These are phyloP conservation scores for Gambusia yucatana DNA, from an alignment of 2,797 vertebrate species.

Conservation along the genomic window DNA sequence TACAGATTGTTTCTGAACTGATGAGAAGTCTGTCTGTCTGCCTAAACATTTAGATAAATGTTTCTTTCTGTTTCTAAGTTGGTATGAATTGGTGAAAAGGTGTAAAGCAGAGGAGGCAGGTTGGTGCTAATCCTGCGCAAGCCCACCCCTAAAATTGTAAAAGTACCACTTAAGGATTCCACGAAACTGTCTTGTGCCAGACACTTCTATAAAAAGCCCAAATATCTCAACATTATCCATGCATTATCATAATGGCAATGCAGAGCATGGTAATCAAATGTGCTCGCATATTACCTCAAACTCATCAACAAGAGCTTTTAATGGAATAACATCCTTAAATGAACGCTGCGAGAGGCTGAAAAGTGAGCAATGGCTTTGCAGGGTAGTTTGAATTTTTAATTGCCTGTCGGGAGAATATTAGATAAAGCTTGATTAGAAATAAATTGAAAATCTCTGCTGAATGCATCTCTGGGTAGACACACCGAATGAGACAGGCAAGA, in stretches of 20 bases:
- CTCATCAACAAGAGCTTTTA: slow-evolving; percentile 85
- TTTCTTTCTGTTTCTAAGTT: not conserved
- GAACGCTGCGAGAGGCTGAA: slow-evolving; percentile 81
- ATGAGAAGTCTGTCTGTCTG: not conserved
- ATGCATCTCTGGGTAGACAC: slow-evolving; percentile 81
- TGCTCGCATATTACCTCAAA: slow-evolving; percentile 79
- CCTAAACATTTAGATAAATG: not conserved
- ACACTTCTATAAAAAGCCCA: not conserved
- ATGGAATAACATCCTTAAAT: slow-evolving; percentile 87
- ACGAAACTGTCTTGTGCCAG: not conserved
- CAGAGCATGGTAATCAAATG: slow-evolving; percentile 80
- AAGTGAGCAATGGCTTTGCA: slow-evolving; percentile 86
- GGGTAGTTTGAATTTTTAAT: slow-evolving; percentile 86
- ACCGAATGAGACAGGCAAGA: slow-evolving; percentile 73
- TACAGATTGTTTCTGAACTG: not conserved
- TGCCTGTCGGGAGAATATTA: slow-evolving; percentile 87
- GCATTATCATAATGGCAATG: slow-evolving; percentile 55
- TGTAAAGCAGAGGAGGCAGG: not conserved
- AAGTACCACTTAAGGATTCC: not conserved
- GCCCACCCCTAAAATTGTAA: not conserved
- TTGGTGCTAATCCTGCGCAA: not conserved
- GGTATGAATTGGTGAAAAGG: not conserved
- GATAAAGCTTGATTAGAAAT: slow-evolving; percentile 88
- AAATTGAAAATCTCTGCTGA: slow-evolving; percentile 87
- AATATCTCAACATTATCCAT: slow-evolving; percentile 26